Evolutionary conservation across 2,888 invertebrate species (phyloP).

Genomic region (Tetanocera ferruginea): DNA sequence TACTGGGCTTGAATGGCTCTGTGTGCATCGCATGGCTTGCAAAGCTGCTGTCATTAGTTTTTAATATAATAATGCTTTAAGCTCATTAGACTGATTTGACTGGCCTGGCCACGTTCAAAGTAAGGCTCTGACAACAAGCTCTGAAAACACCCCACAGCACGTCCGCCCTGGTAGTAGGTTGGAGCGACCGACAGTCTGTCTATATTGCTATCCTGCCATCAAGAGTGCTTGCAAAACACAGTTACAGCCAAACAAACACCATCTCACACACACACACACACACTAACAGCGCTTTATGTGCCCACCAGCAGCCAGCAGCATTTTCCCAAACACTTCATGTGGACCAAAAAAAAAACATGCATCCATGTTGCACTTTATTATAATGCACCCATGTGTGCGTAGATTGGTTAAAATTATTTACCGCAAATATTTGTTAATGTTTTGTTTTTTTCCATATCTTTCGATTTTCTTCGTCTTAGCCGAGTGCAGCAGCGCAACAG

Average conservation of each 20-base stretch:
- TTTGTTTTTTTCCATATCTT: neutral
- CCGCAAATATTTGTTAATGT: constrained; percentile 28
- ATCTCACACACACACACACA: constrained; percentile 9
- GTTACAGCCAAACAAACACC: no score
- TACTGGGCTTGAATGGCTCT: neutral
- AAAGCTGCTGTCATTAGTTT: neutral
- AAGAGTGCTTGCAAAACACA: no score
- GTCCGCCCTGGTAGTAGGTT: no score
- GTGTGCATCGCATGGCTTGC: neutral
- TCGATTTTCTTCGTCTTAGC: constrained; percentile 27
- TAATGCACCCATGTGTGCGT: constrained; percentile 16
- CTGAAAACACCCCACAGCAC: no score
- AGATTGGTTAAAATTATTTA: constrained; percentile 32
- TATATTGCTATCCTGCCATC: no score
- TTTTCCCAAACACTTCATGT: constrained; percentile 6
- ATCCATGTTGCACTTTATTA: neutral
- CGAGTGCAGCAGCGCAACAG: constrained; percentile 29
- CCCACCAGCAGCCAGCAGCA: constrained; percentile 15
- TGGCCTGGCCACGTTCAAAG: neutral
- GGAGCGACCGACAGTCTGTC: no score
- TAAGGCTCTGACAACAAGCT: no score
- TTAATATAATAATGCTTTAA: constrained; percentile 15
- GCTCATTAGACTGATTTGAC: constrained; percentile 11
- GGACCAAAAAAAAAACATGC: neutral
- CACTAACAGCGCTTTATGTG: neutral